These are phyloP conservation scores for Andrena trimmerana DNA, from an alignment of 2,888 invertebrate species.

Conservation along the genomic window DNA sequence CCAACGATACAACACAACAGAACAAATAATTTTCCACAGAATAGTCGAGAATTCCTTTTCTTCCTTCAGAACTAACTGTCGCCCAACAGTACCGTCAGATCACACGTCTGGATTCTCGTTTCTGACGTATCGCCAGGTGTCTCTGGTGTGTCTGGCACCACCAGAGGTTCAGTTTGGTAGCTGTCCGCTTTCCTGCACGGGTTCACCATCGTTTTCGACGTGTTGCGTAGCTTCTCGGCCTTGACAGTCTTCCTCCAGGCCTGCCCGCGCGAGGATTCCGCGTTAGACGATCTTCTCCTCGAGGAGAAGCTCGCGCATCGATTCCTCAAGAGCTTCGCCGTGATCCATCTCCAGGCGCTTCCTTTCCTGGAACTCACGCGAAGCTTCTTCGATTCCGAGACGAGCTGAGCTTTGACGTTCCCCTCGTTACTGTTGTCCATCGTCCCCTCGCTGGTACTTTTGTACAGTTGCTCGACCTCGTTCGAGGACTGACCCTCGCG, in stretches of 20 bases:
- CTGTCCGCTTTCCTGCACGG: slow-evolving; percentile 37
- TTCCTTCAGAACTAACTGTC: slow-evolving; percentile 71
- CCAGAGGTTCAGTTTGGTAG: slow-evolving; percentile 66
- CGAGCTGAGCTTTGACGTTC: neutral
- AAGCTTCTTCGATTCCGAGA: too few species aligned
- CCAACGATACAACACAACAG: neutral
- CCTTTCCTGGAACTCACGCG: neutral
- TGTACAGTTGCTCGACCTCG: slow-evolving; percentile 37
- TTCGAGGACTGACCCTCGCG: slow-evolving; percentile 24
- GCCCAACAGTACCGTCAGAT: slow-evolving; percentile 68
- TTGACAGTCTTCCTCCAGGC: slow-evolving; percentile 38
- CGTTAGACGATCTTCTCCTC: slow-evolving; percentile 47
- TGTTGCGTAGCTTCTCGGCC: slow-evolving; percentile 48
- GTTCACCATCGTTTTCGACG: slow-evolving; percentile 59
- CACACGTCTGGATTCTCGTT: slow-evolving; percentile 64
- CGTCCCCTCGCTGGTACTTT: slow-evolving; percentile 4
- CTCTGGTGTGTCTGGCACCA: slow-evolving; percentile 68
- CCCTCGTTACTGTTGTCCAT: neutral
- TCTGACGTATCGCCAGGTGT: slow-evolving; percentile 64
- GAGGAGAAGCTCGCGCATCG: slow-evolving; percentile 42
- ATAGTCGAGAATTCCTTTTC: neutral
- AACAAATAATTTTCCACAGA: neutral
- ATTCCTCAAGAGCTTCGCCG: slow-evolving; percentile 49
- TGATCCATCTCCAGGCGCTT: slow-evolving; percentile 47
- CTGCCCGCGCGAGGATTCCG: neutral